phyloP scores from a whole-genome alignment of 2,888 invertebrate genomes.

The Zonitis immaculata region DNA sequence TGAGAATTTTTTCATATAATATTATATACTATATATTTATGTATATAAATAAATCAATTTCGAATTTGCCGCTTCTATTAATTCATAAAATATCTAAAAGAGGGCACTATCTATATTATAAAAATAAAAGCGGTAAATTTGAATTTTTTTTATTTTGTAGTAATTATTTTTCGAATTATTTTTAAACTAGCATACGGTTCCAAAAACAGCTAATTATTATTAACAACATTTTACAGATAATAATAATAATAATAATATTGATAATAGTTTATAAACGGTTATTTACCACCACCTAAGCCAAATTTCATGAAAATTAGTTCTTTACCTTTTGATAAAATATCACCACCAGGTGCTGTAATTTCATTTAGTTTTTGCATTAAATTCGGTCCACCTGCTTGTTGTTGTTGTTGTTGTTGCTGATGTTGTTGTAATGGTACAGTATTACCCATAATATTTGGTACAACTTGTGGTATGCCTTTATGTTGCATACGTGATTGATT shows the following conservation, averaged over 20 bases:
- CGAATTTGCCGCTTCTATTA: background rate
- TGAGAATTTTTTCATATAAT: conserved; percentile 4
- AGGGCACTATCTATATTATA: background rate
- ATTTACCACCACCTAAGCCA: conserved; percentile 71
- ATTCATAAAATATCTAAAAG: background rate
- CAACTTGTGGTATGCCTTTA: conserved; percentile 54
- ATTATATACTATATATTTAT: background rate
- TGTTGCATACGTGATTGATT: conserved; percentile 37
- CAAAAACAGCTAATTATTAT: conserved; percentile 30
- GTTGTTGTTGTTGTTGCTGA: conserved; percentile 46
- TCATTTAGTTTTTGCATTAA: conserved; percentile 87
- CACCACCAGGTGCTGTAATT: conserved; percentile 84
- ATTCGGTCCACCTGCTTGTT: conserved; percentile 59
- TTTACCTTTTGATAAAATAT: conserved; percentile 88
- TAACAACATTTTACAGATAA: too few species aligned
- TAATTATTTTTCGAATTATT: too few species aligned
- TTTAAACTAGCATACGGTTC: conserved; percentile 19
- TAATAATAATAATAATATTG: conserved; percentile 4
- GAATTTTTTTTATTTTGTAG: background rate
- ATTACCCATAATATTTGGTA: conserved; percentile 45
- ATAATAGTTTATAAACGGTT: conserved; percentile 35
- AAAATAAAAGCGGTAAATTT: background rate
- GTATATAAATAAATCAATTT: background rate
- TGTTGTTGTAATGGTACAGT: conserved; percentile 42
- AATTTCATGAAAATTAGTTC: conserved; percentile 94